phyloP scores from a whole-genome alignment of 2,888 invertebrate genomes.

The Fabriciana adippe region DNA sequence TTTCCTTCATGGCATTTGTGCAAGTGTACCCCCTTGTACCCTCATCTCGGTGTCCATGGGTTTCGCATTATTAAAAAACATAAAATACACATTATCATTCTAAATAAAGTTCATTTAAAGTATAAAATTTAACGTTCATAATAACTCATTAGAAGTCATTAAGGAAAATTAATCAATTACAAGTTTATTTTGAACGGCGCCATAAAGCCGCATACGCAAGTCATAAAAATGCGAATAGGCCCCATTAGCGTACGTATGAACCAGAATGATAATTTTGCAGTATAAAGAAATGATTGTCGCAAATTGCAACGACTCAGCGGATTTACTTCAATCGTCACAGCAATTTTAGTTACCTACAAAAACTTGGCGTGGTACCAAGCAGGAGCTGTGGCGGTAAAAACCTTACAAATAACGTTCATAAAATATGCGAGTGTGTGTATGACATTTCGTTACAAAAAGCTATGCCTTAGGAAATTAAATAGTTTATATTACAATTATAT shows the following conservation, averaged over 20 bases:
- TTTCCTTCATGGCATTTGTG: no score
- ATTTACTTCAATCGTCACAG: constrained; percentile 37
- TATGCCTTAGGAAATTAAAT: no score
- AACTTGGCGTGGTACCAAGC: constrained; percentile 38
- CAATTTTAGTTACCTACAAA: constrained; percentile 36
- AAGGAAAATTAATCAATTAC: constrained; percentile 16
- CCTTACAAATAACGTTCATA: background rate
- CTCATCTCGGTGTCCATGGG: no score
- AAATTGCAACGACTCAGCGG: constrained; percentile 36
- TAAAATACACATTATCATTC: no score
- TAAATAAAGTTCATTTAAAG: background rate
- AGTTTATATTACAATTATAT: no score
- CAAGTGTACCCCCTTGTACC: no score
- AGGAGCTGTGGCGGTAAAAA: constrained; percentile 27
- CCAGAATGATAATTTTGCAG: constrained; percentile 26
- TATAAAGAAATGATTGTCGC: constrained; percentile 37
- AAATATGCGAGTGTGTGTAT: no score
- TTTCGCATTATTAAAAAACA: no score
- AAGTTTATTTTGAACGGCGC: constrained; percentile 15
- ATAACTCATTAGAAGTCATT: constrained; percentile 5
- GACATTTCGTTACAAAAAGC: background rate
- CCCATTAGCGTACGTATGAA: constrained; percentile 27
- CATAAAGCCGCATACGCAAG: constrained; percentile 8
- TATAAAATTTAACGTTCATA: constrained; percentile 4
- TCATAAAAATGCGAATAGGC: constrained; percentile 24